Evolutionary conservation across 2,888 invertebrate species (phyloP).

Genomic region (Homarus gammarus): DNA sequence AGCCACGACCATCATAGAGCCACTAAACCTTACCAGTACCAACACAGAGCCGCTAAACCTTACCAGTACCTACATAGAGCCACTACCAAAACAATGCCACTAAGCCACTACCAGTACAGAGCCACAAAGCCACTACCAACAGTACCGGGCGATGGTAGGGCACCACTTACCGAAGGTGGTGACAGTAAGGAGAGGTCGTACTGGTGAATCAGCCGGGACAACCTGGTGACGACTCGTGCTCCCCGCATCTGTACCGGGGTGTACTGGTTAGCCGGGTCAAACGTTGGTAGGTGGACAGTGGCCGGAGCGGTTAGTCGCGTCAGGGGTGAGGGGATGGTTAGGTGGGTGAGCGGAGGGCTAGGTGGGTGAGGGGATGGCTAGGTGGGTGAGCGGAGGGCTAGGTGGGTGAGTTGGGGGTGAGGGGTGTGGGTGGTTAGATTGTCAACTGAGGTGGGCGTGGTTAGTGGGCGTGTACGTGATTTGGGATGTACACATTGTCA

Average conservation of each 20-base stretch:
- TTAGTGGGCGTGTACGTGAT: background rate
- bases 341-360: background rate
- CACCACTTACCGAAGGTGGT: slow-evolving; percentile 65
- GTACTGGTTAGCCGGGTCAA: slow-evolving; percentile 1
- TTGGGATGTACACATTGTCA: background rate
- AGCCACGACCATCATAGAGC: too few species aligned
- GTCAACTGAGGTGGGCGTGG: background rate
- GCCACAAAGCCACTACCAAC: background rate
- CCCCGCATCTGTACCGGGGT: slow-evolving; percentile 56
- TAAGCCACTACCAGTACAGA: background rate
- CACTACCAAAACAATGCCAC: background rate
- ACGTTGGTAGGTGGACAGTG: background rate
- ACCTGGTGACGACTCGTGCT: slow-evolving; percentile 61
- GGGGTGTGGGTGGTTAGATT: too few species aligned
- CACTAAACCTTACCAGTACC: too few species aligned
- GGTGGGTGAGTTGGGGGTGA: background rate
- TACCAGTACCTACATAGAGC: background rate
- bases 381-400: background rate
- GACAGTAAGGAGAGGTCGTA: slow-evolving; percentile 64
- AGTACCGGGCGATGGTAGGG: background rate
- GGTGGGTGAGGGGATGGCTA: background rate
- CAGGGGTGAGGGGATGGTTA: background rate
- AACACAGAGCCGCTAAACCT: too few species aligned
- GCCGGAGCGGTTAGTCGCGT: background rate
- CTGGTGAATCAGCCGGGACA: slow-evolving; percentile 54